Evolutionary conservation across 1,140 invertebrate genomes (phyloP).

Genomic region (Venustaconcha ellipsiformis): DNA sequence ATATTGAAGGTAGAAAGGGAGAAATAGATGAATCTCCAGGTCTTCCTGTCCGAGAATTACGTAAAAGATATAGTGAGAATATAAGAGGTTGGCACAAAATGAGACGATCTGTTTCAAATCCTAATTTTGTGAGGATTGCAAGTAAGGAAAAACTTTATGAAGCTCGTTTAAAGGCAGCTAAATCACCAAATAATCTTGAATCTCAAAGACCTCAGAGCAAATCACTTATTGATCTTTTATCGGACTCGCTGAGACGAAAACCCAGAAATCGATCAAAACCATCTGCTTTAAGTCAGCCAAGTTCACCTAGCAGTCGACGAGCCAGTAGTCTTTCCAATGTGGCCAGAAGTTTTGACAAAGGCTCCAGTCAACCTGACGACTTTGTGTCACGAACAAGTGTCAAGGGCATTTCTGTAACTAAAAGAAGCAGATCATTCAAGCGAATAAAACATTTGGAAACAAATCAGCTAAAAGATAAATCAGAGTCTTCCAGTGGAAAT

Average conservation of each 20-base stretch:
- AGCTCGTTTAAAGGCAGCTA: conserved; percentile 30
- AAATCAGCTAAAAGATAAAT: no score
- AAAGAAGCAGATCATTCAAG: conserved; percentile 54
- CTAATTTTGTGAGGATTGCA: conserved; percentile 57
- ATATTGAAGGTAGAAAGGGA: conserved; percentile 44
- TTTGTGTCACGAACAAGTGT: conserved; percentile 35
- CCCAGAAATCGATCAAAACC: conserved; percentile 29
- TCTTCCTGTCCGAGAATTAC: conserved; percentile 43
- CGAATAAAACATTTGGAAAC: conserved; percentile 19
- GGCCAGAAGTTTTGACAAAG: conserved; percentile 31
- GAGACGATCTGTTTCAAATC: conserved; percentile 60
- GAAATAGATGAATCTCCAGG: conserved; percentile 39
- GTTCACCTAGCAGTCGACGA: conserved; percentile 18
- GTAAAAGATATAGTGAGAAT: conserved; percentile 47
- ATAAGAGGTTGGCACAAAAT: conserved; percentile 40
- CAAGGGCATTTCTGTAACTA: conserved; percentile 51
- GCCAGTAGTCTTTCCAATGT: conserved; percentile 33
- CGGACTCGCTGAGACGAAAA: conserved; percentile 24
- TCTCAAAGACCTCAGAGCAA: conserved; percentile 43
- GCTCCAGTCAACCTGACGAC: conserved; percentile 19
- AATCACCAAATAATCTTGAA: conserved; percentile 14
- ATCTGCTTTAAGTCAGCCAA: conserved; percentile 14
- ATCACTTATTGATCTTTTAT: conserved; percentile 53
- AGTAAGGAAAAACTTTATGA: conserved; percentile 53
- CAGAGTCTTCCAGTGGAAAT: no score